These are phyloP conservation scores for Rhinichthys klamathensis DNA, from an alignment of 2,113 vertebrate species.

Conservation along the genomic window DNA sequence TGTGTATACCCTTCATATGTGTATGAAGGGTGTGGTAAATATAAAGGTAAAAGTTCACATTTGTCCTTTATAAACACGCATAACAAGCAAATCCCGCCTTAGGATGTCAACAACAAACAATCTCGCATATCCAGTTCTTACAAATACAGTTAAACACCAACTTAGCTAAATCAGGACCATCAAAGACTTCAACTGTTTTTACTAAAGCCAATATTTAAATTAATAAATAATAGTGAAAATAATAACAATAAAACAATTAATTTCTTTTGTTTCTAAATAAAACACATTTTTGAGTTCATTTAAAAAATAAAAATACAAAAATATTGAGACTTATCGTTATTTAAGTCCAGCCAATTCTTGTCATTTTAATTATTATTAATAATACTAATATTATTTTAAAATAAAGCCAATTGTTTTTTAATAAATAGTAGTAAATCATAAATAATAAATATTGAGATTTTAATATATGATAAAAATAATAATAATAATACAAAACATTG, in stretches of 20 bases:
- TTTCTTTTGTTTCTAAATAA: neutral
- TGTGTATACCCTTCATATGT: neutral
- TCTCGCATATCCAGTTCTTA: neutral
- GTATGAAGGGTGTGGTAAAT: no score
- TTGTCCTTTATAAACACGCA: conserved; percentile 25
- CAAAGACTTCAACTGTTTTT: neutral
- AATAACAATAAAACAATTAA: neutral
- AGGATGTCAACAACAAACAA: conserved; percentile 29
- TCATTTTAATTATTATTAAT: neutral
- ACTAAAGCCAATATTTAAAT: no score
- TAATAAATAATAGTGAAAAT: no score
- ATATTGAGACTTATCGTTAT: no score
- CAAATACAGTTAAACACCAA: neutral
- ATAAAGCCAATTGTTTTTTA: neutral
- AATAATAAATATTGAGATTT: neutral
- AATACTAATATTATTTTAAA: neutral
- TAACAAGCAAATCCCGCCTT: neutral
- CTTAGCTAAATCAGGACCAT: neutral
- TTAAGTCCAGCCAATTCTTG: neutral
- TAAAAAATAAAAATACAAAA: no score
- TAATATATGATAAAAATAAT: no score
- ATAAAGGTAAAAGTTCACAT: conserved; percentile 24
- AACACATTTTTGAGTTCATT: no score
- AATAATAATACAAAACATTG: no score
- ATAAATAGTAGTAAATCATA: neutral